A percentile compares a stretch with the other conserved stretches of the same genome.
Evolutionary conservation across 2,113 vertebrate genomes (phyloP).

Genomic region (Atractosteus spatula): DNA sequence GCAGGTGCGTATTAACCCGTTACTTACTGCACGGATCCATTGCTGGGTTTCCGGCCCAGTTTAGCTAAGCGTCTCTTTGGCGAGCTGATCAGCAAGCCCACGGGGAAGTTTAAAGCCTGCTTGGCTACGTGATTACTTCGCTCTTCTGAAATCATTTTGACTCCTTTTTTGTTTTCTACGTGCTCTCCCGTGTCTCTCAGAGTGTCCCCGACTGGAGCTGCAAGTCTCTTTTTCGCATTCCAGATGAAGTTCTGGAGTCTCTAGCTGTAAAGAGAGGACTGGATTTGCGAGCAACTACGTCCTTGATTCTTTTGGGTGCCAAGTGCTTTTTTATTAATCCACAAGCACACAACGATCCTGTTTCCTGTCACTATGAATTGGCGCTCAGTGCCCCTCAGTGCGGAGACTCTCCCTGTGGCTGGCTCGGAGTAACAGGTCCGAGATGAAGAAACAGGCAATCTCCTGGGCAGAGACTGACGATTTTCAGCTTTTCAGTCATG

Average conservation of each 20-base stretch:
- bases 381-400: not conserved
- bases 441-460: no score
- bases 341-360: not conserved
- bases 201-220: not conserved
- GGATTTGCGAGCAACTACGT: not conserved
- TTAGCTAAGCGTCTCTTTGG: slow-evolving; percentile 53
- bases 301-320: no score
- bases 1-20: slow-evolving; percentile 4
- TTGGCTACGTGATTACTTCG: slow-evolving; percentile 40
- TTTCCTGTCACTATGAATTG: slow-evolving; percentile 10
- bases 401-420: no score
- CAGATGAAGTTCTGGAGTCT: slow-evolving; percentile 44
- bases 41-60: slow-evolving; percentile 58
- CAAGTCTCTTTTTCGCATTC: slow-evolving; percentile 16
- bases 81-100: slow-evolving; percentile 40
- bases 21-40: slow-evolving; percentile 67
- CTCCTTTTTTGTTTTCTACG: slow-evolving; percentile 23
- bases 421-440: no score
- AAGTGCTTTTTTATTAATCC: not conserved
- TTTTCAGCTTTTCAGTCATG: no score
- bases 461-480: no score
- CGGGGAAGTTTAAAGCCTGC: slow-evolving; percentile 59
- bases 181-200: not conserved
- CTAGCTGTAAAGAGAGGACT: slow-evolving; percentile 23
- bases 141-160: slow-evolving; percentile 40